phyloP scores from a whole-genome alignment of 1,140 invertebrate genomes.

The Drosophila ambigua region DNA sequence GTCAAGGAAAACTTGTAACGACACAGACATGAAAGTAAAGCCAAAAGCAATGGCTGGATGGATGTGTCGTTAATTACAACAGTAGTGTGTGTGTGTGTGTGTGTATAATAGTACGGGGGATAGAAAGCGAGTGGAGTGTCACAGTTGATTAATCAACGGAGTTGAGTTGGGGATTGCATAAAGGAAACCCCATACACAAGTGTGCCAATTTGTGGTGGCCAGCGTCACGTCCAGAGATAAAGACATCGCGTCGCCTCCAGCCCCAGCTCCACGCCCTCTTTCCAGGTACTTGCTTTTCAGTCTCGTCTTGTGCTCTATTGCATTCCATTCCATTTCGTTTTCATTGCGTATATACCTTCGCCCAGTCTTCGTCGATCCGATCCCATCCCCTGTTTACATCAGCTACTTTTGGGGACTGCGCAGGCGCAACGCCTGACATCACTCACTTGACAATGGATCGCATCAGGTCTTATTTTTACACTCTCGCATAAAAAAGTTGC shows the following conservation, averaged over 20 bases:
- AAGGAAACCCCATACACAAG: conserved; percentile 15
- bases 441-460: conserved; percentile 23
- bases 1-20: conserved; percentile 34
- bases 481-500: conserved; percentile 33
- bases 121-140: conserved; percentile 38
- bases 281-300: conserved; percentile 3
- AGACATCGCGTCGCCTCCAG: conserved; percentile 21
- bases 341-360: conserved; percentile 22
- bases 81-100: background rate
- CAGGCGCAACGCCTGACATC: conserved; percentile 67
- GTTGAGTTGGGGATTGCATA: conserved; percentile 23
- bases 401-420: conserved; percentile 33
- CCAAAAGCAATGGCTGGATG: conserved; percentile 6
- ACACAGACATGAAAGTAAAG: too few species aligned
- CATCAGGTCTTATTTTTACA: conserved; percentile 24
- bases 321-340: conserved; percentile 36
- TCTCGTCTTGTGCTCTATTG: conserved; percentile 10
- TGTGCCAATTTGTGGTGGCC: conserved; percentile 56
- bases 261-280: background rate
- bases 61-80: conserved; percentile 14
- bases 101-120: background rate
- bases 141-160: conserved; percentile 37
- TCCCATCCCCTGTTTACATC: conserved; percentile 62
- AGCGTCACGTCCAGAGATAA: conserved; percentile 64
- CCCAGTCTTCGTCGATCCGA: conserved; percentile 2